Conservation (phyloP, 2,113 vertebrate species). For the human region GRCh38 chr17:82366001-82366500, state of each 20-base stretch:
- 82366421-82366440: too few species aligned
- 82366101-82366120: background rate
- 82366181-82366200: background rate
- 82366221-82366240: background rate
- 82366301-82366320: too few species aligned
- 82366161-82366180: background rate
- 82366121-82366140: background rate
- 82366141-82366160: background rate
- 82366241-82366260: too few species aligned
- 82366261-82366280: background rate
- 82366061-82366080: background rate
- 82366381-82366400: too few species aligned
- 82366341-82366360: too few species aligned
- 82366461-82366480: too few species aligned
- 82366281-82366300: too few species aligned
- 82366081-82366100: background rate
- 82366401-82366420: too few species aligned
- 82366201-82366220: background rate
- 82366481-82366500: background rate
- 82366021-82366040: too few species aligned
- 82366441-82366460: background rate
- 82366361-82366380: too few species aligned
- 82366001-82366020: rapidly evolving
- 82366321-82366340: too few species aligned
- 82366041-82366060: background rate